Base-by-base conservation (phyloP, 2,797 vertebrate genomes). In the Spinibarbus caldwelli region DNA sequence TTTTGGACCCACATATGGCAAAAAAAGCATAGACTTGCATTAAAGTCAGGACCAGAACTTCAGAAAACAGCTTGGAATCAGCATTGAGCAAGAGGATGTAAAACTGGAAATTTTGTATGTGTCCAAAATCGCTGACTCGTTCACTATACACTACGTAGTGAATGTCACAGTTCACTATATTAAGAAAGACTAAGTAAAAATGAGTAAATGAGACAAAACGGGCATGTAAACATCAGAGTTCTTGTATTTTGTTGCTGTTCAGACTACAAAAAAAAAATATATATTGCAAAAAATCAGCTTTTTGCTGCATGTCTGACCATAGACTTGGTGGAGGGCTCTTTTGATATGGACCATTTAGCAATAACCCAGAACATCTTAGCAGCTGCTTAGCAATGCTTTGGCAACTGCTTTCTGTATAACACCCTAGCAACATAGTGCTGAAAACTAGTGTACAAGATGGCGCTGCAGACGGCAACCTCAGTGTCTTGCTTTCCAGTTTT, bases 71-170 rank as follows among this genome's bases (percentile, higher is more conserved):
- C 43, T 73, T 29, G 59, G 26, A 62, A 5, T 15, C 57, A 15
- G 5, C 12, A 14, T 62, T 62, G 57, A 62, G 2, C 2, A 62
- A 14, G n/a, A 29, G n/a, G 11, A 62, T 14, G 11, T 59, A 29
- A 62, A 29, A 59, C 57, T 2, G n/a, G n/a, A n/a, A n/a, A n/a
- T n/a, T n/a, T n/a, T n/a, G n/a, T n/a, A n/a, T n/a, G n/a, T n/a
- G n/a, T n/a, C n/a, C n/a, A n/a, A n/a, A n/a, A n/a, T 29, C 57
- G 4, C n/a, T 26, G 11, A 62, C 11, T 62, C 0, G 0, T 64
- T 26, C 59, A 29, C 10, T 64, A 6, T 64, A 26, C 59, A 64
- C 11, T 64, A 64, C 5, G 31, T 64, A 64, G 59, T 15, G 59
- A 64, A 62, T 29, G 59, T 14, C 26, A 64, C 12, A 62, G 4